A percentile compares a stretch with the other conserved stretches of the same genome.
Evolutionary conservation across 2,113 vertebrate genomes (phyloP).

Genomic region (Candoia aspera): DNA sequence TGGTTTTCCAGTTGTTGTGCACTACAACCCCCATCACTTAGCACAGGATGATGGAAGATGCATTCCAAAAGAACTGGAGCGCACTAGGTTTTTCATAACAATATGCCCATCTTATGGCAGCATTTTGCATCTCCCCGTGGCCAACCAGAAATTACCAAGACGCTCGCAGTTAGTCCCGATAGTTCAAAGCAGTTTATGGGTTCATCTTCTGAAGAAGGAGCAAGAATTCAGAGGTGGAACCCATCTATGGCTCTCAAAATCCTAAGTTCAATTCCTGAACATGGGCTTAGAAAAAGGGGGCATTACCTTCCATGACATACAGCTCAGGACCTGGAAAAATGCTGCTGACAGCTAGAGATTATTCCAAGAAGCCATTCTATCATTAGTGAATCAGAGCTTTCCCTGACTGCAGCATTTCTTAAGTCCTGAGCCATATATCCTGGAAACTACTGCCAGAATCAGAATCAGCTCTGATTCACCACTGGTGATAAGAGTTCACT

Average conservation of each 20-base stretch:
- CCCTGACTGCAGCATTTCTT: no score
- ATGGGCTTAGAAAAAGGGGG: background rate
- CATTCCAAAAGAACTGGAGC: background rate
- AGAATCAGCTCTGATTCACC: background rate
- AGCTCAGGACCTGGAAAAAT: background rate
- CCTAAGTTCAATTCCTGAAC: background rate
- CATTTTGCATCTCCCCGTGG: no score
- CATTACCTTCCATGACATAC: background rate
- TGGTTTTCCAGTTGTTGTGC: background rate
- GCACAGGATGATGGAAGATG: background rate
- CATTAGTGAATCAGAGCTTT: no score
- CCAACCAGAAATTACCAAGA: no score
- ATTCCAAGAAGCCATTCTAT: no score
- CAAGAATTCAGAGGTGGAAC: background rate
- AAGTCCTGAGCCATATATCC: no score
- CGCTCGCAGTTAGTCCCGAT: no score
- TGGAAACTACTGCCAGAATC: no score
- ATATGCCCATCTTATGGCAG: no score
- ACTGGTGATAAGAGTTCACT: background rate
- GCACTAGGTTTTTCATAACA: no score
- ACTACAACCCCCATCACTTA: background rate
- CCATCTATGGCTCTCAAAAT: background rate
- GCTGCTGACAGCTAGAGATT: no score
- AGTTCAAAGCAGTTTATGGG: no score
- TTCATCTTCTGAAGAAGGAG: background rate